Percentiles rank a stretch among this genome's conserved stretches.
Evolutionary conservation across 35 echinoderm and acorn worm genomes (phyloP).

Genomic region (Holothuria glaberrima): DNA sequence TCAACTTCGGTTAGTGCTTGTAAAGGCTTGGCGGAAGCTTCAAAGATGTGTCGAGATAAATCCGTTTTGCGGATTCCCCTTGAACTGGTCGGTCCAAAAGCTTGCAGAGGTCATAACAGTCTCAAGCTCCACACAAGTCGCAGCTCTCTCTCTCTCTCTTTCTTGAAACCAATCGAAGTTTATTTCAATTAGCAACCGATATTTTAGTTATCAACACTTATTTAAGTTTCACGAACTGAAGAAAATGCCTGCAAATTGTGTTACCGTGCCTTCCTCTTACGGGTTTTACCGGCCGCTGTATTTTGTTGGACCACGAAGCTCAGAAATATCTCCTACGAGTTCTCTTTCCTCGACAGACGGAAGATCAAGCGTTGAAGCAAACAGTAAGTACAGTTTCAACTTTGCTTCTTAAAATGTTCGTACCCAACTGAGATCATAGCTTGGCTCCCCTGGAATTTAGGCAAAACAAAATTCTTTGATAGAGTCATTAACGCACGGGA

Average conservation of each 20-base stretch:
- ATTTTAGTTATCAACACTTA: not conserved
- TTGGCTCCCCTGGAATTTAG: too few relatives aligned
- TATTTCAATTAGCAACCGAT: not conserved
- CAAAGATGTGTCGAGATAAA: not conserved
- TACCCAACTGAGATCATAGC: too few relatives aligned
- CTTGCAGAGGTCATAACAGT: not conserved
- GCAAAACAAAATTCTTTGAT: too few relatives aligned
- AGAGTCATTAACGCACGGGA: too few relatives aligned
- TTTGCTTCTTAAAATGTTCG: too few relatives aligned
- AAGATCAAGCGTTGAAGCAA: not conserved
- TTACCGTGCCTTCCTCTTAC: not conserved
- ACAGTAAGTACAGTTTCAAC: conserved; percentile 3
- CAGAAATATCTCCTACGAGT: conserved; percentile 4
- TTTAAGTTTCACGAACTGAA: not conserved
- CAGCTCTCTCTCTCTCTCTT: not conserved
- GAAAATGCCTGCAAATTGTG: conserved; percentile 17
- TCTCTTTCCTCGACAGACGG: conserved; percentile 8
- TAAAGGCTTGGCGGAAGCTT: not conserved
- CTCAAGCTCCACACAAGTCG: not conserved
- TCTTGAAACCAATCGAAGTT: not conserved
- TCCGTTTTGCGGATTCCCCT: not conserved
- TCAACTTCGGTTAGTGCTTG: not conserved
- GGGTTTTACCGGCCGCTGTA: conserved; percentile 4
- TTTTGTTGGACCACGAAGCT: not conserved
- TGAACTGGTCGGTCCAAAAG: not conserved